Conservation (phyloP, 2,113 vertebrate genomes). For the Castor canadensis region DNA sequence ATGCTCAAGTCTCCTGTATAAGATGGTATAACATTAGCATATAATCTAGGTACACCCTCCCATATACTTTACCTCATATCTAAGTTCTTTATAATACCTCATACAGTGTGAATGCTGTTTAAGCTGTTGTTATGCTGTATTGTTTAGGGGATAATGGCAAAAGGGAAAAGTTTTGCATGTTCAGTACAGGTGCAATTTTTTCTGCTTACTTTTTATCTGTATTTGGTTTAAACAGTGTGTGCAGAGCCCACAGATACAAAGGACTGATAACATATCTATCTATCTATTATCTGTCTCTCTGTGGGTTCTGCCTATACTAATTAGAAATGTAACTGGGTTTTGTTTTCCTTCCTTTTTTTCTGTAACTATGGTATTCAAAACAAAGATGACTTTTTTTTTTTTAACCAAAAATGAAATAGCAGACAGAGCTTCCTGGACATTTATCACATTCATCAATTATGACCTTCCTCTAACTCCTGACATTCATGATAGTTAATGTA, state of each 20-base stretch:
- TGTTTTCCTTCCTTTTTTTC: not conserved
- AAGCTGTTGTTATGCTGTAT: not conserved
- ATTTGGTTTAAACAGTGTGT: not conserved
- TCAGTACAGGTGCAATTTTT: not conserved
- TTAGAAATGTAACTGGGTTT: slow-evolving; percentile 34
- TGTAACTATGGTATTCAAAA: not conserved
- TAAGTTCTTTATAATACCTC: not conserved
- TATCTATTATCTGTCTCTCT: no score
- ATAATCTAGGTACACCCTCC: not conserved
- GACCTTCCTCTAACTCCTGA: not conserved
- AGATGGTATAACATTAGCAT: not conserved
- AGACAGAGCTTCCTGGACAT: not conserved
- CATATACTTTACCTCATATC: not conserved
- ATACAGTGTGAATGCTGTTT: not conserved
- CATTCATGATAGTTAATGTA: not conserved
- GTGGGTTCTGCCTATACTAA: not conserved
- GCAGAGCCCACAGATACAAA: not conserved
- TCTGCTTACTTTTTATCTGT: not conserved
- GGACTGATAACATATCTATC: not conserved
- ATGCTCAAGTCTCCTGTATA: not conserved
- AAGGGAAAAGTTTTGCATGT: not conserved
- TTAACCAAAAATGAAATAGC: not conserved
- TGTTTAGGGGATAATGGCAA: not conserved
- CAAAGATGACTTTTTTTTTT: not conserved
- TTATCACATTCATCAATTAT: not conserved